Conservation (phyloP, 2,797 vertebrate genomes). For the Cephalopachus bancanus region DNA sequence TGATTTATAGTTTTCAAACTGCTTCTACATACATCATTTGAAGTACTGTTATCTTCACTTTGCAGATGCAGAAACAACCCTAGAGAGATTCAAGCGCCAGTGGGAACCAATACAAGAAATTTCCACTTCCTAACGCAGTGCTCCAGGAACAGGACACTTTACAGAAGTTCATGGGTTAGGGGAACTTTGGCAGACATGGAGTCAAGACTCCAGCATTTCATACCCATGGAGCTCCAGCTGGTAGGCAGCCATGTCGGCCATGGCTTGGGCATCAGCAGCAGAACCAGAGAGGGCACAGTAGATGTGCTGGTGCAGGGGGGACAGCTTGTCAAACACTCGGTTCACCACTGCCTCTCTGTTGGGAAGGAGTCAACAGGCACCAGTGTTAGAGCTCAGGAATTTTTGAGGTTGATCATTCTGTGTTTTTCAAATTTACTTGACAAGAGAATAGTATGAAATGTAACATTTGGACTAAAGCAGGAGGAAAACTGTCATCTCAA, state of each 20-base stretch:
- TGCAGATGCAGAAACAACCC: not conserved
- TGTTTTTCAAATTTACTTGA: not conserved
- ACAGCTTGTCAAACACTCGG: conserved; percentile 94
- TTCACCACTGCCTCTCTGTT: conserved; percentile 90
- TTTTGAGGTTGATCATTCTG: not conserved
- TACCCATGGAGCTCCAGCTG: conserved; percentile 91
- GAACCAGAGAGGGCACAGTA: conserved; percentile 94
- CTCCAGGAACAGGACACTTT: not conserved
- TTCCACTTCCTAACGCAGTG: not conserved
- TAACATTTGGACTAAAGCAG: conserved; percentile 34
- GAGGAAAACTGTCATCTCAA: not conserved
- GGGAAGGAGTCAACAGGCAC: conserved; percentile 1
- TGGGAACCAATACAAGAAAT: not conserved
- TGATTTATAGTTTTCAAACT: conserved; percentile 6
- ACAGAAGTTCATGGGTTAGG: not conserved
- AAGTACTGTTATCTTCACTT: not conserved
- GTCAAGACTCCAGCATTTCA: not conserved
- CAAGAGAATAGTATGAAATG: not conserved
- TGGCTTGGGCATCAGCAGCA: conserved; percentile 92
- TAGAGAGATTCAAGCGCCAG: not conserved
- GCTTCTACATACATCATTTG: not conserved
- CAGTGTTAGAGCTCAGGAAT: not conserved
- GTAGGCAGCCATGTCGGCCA: conserved; percentile 91
- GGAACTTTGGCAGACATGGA: not conserved
- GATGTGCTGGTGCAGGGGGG: conserved; percentile 92